Evolutionary conservation across 2,888 invertebrate species (phyloP).

Genomic region (Hydrotaea cyrtoneurina): DNA sequence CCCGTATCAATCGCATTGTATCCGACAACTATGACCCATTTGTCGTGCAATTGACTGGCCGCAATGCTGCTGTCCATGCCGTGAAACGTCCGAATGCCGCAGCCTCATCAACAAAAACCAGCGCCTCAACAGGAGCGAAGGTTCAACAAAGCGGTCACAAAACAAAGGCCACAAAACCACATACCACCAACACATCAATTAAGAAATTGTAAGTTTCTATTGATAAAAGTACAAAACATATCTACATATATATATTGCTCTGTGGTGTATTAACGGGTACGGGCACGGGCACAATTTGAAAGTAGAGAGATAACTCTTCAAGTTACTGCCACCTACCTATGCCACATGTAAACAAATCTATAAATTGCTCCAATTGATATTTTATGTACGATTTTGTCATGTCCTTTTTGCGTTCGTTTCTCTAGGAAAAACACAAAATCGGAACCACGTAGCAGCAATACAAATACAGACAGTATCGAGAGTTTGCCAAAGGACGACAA

Average conservation of each 20-base stretch:
- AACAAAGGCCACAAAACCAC: conserved; percentile 69
- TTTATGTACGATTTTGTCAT: conserved; percentile 42
- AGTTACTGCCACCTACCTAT: neutral
- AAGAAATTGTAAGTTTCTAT: conserved; percentile 76
- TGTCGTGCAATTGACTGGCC: conserved; percentile 83
- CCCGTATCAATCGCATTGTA: conserved; percentile 90
- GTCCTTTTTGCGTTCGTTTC: neutral
- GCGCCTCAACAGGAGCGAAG: conserved; percentile 19
- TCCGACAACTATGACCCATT: conserved; percentile 92
- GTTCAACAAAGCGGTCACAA: conserved; percentile 47
- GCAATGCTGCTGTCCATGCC: conserved; percentile 65
- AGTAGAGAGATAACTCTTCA: neutral
- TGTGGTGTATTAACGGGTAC: neutral
- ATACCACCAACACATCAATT: conserved; percentile 70
- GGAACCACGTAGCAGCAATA: conserved; percentile 72
- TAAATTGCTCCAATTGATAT: conserved; percentile 63
- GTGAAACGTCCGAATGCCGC: conserved; percentile 43
- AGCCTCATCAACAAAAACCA: conserved; percentile 59
- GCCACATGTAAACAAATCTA: conserved; percentile 18
- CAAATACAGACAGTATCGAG: conserved; percentile 55
- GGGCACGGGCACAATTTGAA: neutral
- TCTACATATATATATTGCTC: neutral
- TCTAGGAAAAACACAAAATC: conserved; percentile 78
- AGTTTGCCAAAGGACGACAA: conserved; percentile 65
- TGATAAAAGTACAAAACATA: conserved; percentile 4